Evolutionary conservation across 2,113 vertebrate species (phyloP).

Genomic region (Lamprotornis superbus): DNA sequence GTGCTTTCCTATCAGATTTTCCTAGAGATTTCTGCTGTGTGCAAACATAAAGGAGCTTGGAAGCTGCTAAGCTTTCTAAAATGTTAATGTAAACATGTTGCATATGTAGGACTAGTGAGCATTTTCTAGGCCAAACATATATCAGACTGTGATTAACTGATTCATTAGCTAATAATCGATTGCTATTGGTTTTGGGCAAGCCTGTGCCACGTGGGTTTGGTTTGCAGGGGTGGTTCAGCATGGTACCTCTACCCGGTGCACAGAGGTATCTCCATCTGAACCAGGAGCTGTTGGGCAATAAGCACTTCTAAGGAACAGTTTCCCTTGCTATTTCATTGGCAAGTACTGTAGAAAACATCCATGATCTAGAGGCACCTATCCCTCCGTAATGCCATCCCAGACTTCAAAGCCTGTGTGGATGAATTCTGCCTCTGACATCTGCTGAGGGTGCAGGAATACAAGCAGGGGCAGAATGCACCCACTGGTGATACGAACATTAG

Average conservation of each 20-base stretch:
- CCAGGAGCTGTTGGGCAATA: neutral
- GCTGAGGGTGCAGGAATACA: neutral
- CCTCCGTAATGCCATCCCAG: neutral
- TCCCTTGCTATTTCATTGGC: neutral
- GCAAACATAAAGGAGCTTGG: neutral
- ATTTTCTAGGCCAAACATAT: neutral
- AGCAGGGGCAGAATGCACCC: neutral
- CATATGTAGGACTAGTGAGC: neutral
- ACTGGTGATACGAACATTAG: accelerated
- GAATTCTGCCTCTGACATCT: neutral
- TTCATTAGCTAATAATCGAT: neutral
- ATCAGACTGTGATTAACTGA: neutral
- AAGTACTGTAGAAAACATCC: neutral
- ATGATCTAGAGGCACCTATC: neutral
- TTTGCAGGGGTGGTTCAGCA: neutral
- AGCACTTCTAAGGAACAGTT: neutral
- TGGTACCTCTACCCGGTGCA: neutral
- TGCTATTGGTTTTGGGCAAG: neutral
- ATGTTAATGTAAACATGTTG: neutral
- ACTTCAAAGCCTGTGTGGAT: neutral
- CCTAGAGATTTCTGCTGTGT: neutral
- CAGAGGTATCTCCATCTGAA: neutral
- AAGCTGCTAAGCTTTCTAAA: neutral
- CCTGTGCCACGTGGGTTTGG: neutral
- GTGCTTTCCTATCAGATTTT: neutral